Base-by-base conservation (phyloP, 2,888 invertebrate genomes). In the Athripsodes cinereus region DNA sequence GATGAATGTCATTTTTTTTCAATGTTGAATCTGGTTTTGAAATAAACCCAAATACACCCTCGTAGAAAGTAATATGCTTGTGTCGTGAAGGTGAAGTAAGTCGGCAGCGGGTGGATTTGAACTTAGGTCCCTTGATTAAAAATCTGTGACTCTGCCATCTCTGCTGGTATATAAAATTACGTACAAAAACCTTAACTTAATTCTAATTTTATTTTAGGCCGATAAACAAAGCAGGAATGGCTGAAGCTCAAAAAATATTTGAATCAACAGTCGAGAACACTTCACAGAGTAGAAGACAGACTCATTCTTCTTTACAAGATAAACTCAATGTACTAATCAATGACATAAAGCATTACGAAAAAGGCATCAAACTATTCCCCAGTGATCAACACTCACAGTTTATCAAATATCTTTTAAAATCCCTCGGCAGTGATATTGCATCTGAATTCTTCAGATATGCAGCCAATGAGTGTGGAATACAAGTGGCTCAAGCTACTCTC, bases 381-480 rank as follows among this genome's bases (percentile, higher is more conserved):
- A 68, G 73, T 50, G 83, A 83, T 60, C 78, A 83, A 21, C 91
- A 92, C 71, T 63, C 74, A 0, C 85, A 85, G 61, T 76, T 95
- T 64, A 78, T 83, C 1, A 93, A 92, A 71, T 93, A 96, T 74
- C 75, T 96, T 47, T 72, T 96, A 26, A 92, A 92, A 73, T 86
- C 92, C 0, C 74, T 92, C 49, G 91, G 92, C 49, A 82, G 88
- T 22, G 96, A 96, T 68, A 82, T 93, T 58, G 81, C 87, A 16
- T 88, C 87, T 59, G 87, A 90, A 67, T 81, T 94, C 53, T 82
- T 92, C 62, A 82, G 85, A 66, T 89, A 92, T 72, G 81, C 90
- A 53, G 88, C 90, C 1, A 83, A 83, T 65, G 91, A 92, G 70
- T 85, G 84, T 66, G 85, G 86, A 65, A 71, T 83, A 10, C 82